These are phyloP conservation scores for Hylyphantes graminicola DNA, from an alignment of 1,140 invertebrate species.

Conservation along the genomic window DNA sequence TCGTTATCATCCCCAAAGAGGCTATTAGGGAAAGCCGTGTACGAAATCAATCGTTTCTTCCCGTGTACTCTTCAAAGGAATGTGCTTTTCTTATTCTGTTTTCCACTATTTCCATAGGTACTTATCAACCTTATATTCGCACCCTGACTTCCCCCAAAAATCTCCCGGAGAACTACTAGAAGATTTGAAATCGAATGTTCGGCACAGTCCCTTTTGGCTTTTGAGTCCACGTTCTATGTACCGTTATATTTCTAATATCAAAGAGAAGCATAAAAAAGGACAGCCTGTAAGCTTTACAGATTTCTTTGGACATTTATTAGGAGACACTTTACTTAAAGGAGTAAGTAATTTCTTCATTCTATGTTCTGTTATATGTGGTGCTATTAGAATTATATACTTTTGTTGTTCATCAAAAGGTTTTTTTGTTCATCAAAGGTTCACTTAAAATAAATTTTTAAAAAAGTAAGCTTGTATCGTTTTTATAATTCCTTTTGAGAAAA, in stretches of 20 bases:
- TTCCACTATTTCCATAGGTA: constrained; percentile 64
- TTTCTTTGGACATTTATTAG: constrained; percentile 70
- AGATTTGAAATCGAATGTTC: constrained; percentile 68
- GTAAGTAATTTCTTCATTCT: constrained; percentile 64
- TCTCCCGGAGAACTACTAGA: constrained; percentile 66
- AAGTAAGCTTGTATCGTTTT: too few relatives aligned
- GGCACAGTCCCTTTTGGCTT: constrained; percentile 67
- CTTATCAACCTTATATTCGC: constrained; percentile 65
- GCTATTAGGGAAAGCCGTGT: too few relatives aligned
- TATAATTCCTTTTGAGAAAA: too few relatives aligned
- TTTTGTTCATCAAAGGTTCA: too few relatives aligned
- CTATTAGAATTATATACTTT: background rate
- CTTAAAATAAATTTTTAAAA: too few relatives aligned
- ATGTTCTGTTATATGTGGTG: background rate
- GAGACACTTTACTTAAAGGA: constrained; percentile 69
- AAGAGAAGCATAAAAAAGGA: constrained; percentile 67
- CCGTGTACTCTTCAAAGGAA: too few relatives aligned
- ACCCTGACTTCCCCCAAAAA: constrained; percentile 61
- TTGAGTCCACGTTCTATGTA: constrained; percentile 66
- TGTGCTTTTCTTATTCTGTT: background rate
- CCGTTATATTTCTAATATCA: constrained; percentile 67
- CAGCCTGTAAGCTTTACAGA: constrained; percentile 71
- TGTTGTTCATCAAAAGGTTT: too few relatives aligned
- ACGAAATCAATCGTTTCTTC: too few relatives aligned
- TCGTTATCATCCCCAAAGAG: too few relatives aligned